Percentiles rank a stretch among this genome's conserved stretches.
Evolutionary conservation across 35 echinoderm and acorn worm species (phyloP).

Genomic region (Ophioderma brevispina): DNA sequence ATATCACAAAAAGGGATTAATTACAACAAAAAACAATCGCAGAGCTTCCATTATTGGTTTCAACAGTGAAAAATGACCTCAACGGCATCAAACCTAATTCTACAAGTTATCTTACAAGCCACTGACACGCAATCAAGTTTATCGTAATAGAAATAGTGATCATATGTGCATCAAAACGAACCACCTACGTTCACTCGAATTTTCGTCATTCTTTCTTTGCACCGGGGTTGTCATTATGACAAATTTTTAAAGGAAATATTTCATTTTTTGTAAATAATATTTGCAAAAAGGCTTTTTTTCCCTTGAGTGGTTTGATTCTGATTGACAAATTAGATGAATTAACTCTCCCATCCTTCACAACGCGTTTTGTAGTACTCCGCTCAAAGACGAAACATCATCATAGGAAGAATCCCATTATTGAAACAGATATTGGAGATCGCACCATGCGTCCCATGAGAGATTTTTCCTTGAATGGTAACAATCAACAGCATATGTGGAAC

Average conservation of each 20-base stretch:
- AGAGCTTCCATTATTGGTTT: too few relatives aligned
- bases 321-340: not conserved
- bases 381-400: not conserved
- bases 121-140: not conserved
- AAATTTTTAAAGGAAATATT: conserved; percentile 43
- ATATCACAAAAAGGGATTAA: too few relatives aligned
- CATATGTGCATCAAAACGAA: conserved; percentile 31
- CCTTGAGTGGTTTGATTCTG: conserved; percentile 34
- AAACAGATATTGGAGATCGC: conserved; percentile 12
- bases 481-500: conserved; percentile 45
- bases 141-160: conserved; percentile 19
- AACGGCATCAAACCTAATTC: conserved; percentile 15
- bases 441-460: conserved; percentile 27
- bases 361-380: not conserved
- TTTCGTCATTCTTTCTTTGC: conserved; percentile 40
- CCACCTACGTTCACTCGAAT: conserved; percentile 38
- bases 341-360: not conserved
- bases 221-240: conserved; percentile 27
- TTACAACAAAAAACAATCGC: too few relatives aligned
- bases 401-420: not conserved
- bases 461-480: conserved; percentile 55
- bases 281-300: conserved; percentile 49
- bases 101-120: not conserved
- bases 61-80: conserved; percentile 32
- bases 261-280: conserved; percentile 26